Conservation (phyloP, 2,888 invertebrate genomes). For the Mesochorus sp. region DNA sequence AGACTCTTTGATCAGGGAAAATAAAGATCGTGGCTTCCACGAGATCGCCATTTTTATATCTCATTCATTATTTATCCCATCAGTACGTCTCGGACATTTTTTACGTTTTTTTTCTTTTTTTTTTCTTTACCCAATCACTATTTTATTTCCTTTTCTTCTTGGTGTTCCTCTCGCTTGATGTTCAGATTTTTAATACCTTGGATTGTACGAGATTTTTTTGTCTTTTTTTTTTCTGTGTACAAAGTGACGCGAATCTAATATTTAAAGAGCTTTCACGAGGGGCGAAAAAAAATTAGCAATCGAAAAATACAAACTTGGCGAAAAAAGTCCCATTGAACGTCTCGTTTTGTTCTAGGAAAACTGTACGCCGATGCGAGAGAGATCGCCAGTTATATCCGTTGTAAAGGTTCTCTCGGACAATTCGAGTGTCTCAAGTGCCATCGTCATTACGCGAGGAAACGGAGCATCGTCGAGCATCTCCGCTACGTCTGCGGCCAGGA, state of each 20-base stretch:
- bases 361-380: background rate
- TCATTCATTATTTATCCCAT: no score
- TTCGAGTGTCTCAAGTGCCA: constrained; percentile 68
- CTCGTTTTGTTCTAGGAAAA: constrained; percentile 22
- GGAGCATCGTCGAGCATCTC: constrained; percentile 71
- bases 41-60: no score
- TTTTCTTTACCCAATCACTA: no score
- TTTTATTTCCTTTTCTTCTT: background rate
- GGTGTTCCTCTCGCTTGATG: no score
- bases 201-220: no score
- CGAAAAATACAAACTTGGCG: no score
- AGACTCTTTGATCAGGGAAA: constrained; percentile 27
- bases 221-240: no score
- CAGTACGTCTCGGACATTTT: background rate
- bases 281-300: no score
- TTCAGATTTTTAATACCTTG: no score
- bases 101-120: background rate
- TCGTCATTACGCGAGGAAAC: constrained; percentile 67
- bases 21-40: no score
- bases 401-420: constrained; percentile 46
- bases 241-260: no score
- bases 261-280: no score
- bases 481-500: constrained; percentile 79
- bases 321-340: background rate
- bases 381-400: constrained; percentile 21